Percentiles rank a stretch among this genome's conserved stretches.
These are phyloP conservation scores for Heteromormyrus szaboi DNA, from an alignment of 2,797 vertebrate species.

Conservation along the genomic window DNA sequence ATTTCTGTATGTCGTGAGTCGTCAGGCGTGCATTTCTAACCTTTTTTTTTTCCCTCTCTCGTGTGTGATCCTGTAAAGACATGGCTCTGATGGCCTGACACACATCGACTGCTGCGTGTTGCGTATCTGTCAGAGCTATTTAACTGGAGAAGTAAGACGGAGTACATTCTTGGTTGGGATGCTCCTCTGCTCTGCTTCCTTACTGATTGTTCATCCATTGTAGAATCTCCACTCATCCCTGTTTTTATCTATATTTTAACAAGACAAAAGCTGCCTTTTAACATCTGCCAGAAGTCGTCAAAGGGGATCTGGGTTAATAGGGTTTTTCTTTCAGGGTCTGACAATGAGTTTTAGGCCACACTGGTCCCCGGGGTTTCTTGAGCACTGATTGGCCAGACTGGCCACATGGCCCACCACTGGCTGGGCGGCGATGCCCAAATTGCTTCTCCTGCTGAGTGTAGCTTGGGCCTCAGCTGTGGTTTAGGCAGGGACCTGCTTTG, in stretches of 20 bases:
- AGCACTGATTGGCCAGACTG: conserved; percentile 7
- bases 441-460: neutral
- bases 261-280: conserved; percentile 8
- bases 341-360: conserved; percentile 16
- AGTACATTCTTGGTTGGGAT: neutral
- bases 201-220: neutral
- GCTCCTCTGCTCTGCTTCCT: neutral
- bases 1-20: neutral
- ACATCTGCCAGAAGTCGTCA: neutral
- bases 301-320: conserved; percentile 10
- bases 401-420: neutral
- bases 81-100: neutral
- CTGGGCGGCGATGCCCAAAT: neutral
- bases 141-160: neutral
- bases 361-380: neutral
- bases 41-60: neutral
- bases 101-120: neutral
- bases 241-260: conserved; percentile 5
- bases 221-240: neutral
- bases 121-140: neutral
- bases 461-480: neutral
- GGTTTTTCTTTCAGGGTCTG: conserved; percentile 6
- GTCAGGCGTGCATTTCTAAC: neutral
- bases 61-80: neutral
- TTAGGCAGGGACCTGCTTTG: neutral